These are phyloP conservation scores for Thaumatotibia leucotreta DNA, from an alignment of 1,140 invertebrate genomes.

Conservation along the genomic window DNA sequence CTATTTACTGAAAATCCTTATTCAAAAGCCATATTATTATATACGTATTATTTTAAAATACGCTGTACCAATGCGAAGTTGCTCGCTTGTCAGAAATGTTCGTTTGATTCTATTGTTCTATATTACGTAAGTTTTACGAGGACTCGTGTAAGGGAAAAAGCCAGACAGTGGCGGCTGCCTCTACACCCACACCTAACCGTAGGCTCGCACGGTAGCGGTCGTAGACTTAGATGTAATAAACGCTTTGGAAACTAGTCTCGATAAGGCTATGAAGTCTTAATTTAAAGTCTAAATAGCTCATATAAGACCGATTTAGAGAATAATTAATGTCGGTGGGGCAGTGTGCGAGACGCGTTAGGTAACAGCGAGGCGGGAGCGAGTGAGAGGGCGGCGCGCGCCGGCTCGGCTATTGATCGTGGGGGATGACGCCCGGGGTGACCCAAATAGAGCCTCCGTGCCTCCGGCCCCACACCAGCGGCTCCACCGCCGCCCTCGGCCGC, in stretches of 20 bases:
- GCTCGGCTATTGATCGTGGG: conserved; percentile 65
- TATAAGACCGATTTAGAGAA: conserved; percentile 46
- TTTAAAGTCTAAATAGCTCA: conserved; percentile 33
- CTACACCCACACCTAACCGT: background rate
- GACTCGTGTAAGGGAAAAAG: conserved; percentile 7
- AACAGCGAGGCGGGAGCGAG: conserved; percentile 47
- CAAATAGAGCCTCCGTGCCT: conserved; percentile 69
- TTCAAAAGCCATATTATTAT: background rate
- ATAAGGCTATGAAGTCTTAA: conserved; percentile 16
- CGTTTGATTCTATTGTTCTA: conserved; percentile 24
- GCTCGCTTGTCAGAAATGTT: background rate
- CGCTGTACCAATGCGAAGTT: background rate
- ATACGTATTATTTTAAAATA: background rate
- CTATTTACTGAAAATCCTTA: background rate
- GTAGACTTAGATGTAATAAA: background rate
- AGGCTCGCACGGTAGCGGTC: background rate
- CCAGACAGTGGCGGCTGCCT: background rate
- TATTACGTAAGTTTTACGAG: conserved; percentile 24
- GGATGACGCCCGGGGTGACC: conserved; percentile 73
- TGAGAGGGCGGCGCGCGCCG: conserved; percentile 65
- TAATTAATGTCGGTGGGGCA: conserved; percentile 60
- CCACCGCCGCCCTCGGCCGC: conserved; percentile 32
- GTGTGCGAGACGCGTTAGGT: conserved; percentile 57
- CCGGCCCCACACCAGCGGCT: conserved; percentile 39
- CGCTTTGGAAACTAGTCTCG: background rate